Conservation (phyloP, 1,140 invertebrate genomes). For the Globodera ellingtonae region DNA sequence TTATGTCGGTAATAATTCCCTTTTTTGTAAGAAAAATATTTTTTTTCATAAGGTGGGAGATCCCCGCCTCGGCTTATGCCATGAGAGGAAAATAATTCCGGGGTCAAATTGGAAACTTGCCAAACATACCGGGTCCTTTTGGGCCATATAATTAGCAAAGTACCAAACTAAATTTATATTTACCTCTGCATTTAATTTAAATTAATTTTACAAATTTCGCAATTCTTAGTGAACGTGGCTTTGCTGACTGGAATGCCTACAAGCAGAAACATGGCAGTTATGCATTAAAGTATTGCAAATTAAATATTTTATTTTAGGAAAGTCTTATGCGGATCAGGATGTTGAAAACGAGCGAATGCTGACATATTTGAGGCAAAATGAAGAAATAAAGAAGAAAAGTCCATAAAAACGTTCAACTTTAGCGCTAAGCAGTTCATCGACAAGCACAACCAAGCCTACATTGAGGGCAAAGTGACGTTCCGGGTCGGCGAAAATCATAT, state of each 20-base stretch:
- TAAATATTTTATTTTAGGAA: conserved; percentile 39
- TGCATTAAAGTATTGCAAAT: not conserved
- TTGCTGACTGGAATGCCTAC: conserved; percentile 18
- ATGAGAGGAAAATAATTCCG: too few species aligned
- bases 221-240: conserved; percentile 12
- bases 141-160: too few species aligned
- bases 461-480: conserved; percentile 50
- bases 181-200: not conserved
- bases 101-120: too few species aligned
- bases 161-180: too few species aligned
- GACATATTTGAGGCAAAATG: conserved; percentile 50
- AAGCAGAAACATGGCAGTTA: conserved; percentile 17
- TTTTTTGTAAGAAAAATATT: not conserved
- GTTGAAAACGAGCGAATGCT: conserved; percentile 61
- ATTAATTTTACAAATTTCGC: not conserved
- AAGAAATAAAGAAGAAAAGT: not conserved
- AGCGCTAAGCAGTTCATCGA: conserved; percentile 41
- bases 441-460: conserved; percentile 56
- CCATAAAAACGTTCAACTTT: not conserved
- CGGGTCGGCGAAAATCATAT: conserved; percentile 60
- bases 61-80: too few species aligned
- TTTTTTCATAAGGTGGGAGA: not conserved
- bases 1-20: not conserved
- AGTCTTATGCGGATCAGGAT: conserved; percentile 49
- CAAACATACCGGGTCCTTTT: too few species aligned